Evolutionary conservation across 2,888 invertebrate species (phyloP).

Genomic region (Caenorhabditis japonica): DNA sequence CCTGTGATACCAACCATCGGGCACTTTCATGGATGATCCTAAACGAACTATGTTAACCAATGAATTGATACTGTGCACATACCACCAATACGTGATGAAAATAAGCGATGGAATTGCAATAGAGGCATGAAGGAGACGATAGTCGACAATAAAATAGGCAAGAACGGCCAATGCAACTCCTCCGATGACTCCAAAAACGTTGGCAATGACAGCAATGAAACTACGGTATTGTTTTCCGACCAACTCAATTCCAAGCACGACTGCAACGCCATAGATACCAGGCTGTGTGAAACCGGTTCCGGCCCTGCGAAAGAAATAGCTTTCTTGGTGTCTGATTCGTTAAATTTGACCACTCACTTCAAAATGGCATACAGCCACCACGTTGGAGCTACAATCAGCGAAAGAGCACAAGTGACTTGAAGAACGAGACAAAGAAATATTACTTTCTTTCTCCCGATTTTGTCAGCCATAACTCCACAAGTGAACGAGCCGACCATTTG

Average conservation of each 20-base stretch:
- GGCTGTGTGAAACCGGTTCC: slow-evolving; percentile 85
- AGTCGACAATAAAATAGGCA: slow-evolving; percentile 74
- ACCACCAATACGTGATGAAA: slow-evolving; percentile 76
- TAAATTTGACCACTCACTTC: slow-evolving; percentile 49
- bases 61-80: slow-evolving; percentile 10
- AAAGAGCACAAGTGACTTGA: slow-evolving; percentile 84
- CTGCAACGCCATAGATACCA: slow-evolving; percentile 87
- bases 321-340: slow-evolving; percentile 37
- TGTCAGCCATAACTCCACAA: slow-evolving; percentile 76
- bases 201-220: slow-evolving; percentile 77
- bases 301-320: slow-evolving; percentile 81
- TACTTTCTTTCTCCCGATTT: slow-evolving; percentile 84
- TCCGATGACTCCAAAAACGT: slow-evolving; percentile 78
- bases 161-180: slow-evolving; percentile 72
- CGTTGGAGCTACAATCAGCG: slow-evolving; percentile 84
- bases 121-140: slow-evolving; percentile 71
- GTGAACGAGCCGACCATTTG: slow-evolving; percentile 76
- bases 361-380: slow-evolving; percentile 83
- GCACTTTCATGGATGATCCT: slow-evolving; percentile 75
- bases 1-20: slow-evolving; percentile 73
- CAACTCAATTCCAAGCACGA: slow-evolving; percentile 81
- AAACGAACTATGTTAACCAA: background rate
- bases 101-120: slow-evolving; percentile 75
- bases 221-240: slow-evolving; percentile 78
- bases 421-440: slow-evolving; percentile 84